Percentiles rank a stretch among this genome's conserved stretches.
Evolutionary conservation across 2,888 invertebrate genomes (phyloP).

Genomic region (Helobdella robusta): DNA sequence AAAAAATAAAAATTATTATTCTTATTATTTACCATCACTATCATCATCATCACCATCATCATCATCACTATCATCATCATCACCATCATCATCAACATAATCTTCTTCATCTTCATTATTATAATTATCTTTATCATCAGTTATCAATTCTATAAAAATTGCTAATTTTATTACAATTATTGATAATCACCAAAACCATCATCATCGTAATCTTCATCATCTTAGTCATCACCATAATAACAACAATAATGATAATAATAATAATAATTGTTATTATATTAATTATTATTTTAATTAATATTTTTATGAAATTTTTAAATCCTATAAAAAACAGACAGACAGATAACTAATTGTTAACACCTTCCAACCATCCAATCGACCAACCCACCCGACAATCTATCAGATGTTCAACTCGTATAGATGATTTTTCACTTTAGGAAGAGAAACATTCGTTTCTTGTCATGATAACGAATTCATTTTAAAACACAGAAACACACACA

Average conservation of each 20-base stretch:
- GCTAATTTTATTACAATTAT: too few relatives aligned
- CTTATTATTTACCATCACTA: not conserved
- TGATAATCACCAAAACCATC: constrained; percentile 8
- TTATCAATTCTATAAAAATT: too few relatives aligned
- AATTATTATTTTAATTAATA: not conserved
- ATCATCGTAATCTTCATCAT: constrained; percentile 14
- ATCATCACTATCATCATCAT: constrained; percentile 4
- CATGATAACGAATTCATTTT: too few relatives aligned
- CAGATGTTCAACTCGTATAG: too few relatives aligned
- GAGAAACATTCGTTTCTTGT: too few relatives aligned
- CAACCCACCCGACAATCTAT: too few relatives aligned
- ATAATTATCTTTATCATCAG: not conserved
- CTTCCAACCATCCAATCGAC: too few relatives aligned
- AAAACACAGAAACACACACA: too few relatives aligned
- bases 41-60: constrained; percentile 10
- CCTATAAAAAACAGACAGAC: not conserved
- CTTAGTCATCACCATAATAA: constrained; percentile 7
- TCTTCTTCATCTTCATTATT: not conserved
- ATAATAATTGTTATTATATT: not conserved
- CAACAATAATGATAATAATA: not conserved
- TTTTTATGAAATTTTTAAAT: not conserved
- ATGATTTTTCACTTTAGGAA: too few relatives aligned
- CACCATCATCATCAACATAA: constrained; percentile 1
- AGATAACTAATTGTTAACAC: too few relatives aligned
- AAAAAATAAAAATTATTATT: too few relatives aligned